Base-by-base conservation (phyloP, 1,140 invertebrate genomes). In the Hyposmocoma kahamanoa region DNA sequence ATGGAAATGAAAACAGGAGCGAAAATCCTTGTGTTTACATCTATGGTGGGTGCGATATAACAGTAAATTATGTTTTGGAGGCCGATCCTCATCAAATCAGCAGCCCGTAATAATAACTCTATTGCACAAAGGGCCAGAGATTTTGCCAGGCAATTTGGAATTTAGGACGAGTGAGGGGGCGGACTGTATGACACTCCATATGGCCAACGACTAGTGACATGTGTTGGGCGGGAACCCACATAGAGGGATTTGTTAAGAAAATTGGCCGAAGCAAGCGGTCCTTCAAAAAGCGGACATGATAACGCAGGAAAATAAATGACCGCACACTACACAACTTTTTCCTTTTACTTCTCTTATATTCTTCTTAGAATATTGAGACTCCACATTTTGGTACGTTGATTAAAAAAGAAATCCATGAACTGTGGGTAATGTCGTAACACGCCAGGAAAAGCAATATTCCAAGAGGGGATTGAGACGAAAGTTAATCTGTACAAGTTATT, bases 111-210 rank as follows among this genome's bases (percentile, higher is more conserved):
- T 72, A 82, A 80, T 68, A 80, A 73, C 63, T 77, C 59, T 51
- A 75, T 73, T 68, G 68, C 52, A 80, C 73, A 80, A 78, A 77
- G 65, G 71, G 67, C 59, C 61, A 59, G 63, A 62, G 65, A 72
- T 77, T 79, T 71, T 64, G 61, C 53, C 61, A 67, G 68, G 59
- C 66, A 67, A 74, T 78, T 78, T 69, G 50, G 67, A 62, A n/a
- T n/a, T 62, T 65, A 63, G 57, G 48, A 36, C 15, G 56, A 61
- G 53, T 52, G 61, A 43, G 58, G 63, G 64, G 59, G 58, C 55
- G 67, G 61, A 55, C 47, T 45, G 47, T 48, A 43, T 43, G 26
- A 48, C 42, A 50, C 42, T 51, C 52, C 56, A 66, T 74, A 67
- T 68, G 63, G 54, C 56, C 59, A 57, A 71, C 61, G 57, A 59